phyloP scores from a whole-genome alignment of 2,888 invertebrate species.

The Lapara coniferarum region DNA sequence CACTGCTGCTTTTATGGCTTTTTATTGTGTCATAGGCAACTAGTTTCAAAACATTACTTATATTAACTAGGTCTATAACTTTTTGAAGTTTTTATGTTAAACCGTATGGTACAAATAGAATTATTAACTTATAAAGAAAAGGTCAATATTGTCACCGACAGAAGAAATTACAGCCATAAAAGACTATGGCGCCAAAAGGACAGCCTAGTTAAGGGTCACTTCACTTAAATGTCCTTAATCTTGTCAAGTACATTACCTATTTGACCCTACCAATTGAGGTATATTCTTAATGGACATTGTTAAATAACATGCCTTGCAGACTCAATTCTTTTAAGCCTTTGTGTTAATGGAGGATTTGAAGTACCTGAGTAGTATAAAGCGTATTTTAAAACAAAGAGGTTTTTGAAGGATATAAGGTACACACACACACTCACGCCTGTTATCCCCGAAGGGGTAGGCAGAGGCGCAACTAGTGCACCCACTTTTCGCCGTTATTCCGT shows the following conservation, averaged over 20 bases:
- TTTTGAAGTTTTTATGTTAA: too few species aligned
- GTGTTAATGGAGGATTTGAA: not conserved
- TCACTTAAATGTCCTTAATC: conserved; percentile 25
- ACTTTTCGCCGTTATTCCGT: too few species aligned
- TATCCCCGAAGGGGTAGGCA: too few species aligned
- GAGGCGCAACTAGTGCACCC: too few species aligned
- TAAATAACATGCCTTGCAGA: conserved; percentile 7
- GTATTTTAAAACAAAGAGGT: too few species aligned
- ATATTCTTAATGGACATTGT: not conserved
- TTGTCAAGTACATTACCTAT: conserved; percentile 14
- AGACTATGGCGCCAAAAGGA: conserved; percentile 17
- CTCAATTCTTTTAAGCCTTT: conserved; percentile 10
- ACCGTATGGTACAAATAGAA: not conserved
- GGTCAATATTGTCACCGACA: not conserved
- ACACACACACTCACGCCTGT: too few species aligned
- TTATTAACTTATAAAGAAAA: conserved; percentile 20
- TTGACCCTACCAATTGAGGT: conserved; percentile 13
- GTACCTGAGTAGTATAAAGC: too few species aligned
- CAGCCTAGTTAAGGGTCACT: conserved; percentile 23
- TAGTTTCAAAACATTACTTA: not conserved
- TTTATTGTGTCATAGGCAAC: too few species aligned
- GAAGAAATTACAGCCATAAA: conserved; percentile 21
- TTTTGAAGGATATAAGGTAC: too few species aligned
- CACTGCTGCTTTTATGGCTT: too few species aligned
- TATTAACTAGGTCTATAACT: not conserved